Base-by-base conservation (phyloP, 2,113 vertebrate genomes). In the Leucopternis melanops region DNA sequence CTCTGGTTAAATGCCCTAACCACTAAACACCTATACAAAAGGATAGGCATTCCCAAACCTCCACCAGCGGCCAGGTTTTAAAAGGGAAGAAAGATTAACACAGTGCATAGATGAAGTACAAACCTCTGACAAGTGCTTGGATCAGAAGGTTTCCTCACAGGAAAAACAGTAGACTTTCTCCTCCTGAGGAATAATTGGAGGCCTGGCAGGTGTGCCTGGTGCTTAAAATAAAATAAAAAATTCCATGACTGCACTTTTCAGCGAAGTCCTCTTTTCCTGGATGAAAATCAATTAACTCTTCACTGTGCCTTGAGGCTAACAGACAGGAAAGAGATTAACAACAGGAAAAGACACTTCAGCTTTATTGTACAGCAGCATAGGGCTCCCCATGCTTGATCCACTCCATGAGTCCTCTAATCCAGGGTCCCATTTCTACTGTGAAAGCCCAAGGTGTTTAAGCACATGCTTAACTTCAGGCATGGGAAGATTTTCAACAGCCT, bases 251-350 rank as follows among this genome's bases (percentile, higher is more conserved):
- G 91, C 91, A 91, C 77, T 97, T 94, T 87, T 91, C 94, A 97
- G 95, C 80, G 96, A 97, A 97, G 96, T 95, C 86, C 95, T 95
- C 97, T 92, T 95, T 94, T 97, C 95, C 96, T 95, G 95, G 92
- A 97, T 96, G 96, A 96, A 97, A 97, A 97, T 96, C 97, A 97
- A 97, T 97, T 97, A 97, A 97, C 91, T 96, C 96, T 97, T 97
- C 95, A 92, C 96, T 97, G 78, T 95, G 97, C 95, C 97, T 95
- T 92, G 81, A 95, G 95, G 94, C 96, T 97, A 97, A 95, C 92
- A 97, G 96, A 97, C 96, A 96, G 97, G 96, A 97, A 97, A 96
- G 95, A 97, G 89, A 82, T 96, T 97, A 97, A 97, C 97, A 95
- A 94, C 94, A 97, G 96, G 97, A 97, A 97, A 96, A 95, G 94